phyloP scores from a whole-genome alignment of 2,888 invertebrate genomes.

The Patella ulyssiponensis region DNA sequence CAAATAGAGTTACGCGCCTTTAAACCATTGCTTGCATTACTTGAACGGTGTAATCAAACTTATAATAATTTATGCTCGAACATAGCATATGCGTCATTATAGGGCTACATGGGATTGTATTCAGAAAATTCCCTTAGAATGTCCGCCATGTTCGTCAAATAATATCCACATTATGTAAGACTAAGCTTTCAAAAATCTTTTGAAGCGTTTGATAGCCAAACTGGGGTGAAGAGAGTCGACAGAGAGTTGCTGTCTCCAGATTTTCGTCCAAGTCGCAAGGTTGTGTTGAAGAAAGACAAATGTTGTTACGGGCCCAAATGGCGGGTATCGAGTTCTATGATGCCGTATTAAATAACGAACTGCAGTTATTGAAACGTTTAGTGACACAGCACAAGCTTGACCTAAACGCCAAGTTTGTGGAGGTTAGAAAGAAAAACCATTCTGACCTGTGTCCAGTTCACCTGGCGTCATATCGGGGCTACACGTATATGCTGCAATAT shows the following conservation, averaged over 20 bases:
- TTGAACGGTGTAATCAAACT: neutral
- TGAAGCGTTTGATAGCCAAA: neutral
- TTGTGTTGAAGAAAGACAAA: constrained; percentile 35
- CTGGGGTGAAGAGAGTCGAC: constrained; percentile 22
- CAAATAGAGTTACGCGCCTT: constrained; percentile 1
- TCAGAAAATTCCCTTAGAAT: constrained; percentile 20
- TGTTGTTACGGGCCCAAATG: constrained; percentile 65
- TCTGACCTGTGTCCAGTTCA: constrained; percentile 71
- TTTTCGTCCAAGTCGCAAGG: constrained; percentile 26
- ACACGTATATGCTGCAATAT: constrained; percentile 69
- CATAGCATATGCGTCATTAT: constrained; percentile 7
- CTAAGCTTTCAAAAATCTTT: neutral
- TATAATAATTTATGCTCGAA: constrained; percentile 7
- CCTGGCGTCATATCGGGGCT: constrained; percentile 69
- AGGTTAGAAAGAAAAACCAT: constrained; percentile 71
- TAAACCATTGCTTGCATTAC: constrained; percentile 5
- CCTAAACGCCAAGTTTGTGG: constrained; percentile 69
- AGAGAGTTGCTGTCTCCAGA: constrained; percentile 24
- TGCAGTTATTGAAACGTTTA: constrained; percentile 65
- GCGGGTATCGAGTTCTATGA: constrained; percentile 71
- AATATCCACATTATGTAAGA: neutral
- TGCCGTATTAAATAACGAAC: constrained; percentile 71
- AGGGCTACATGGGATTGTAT: constrained; percentile 26
- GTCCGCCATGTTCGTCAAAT: constrained; percentile 29
- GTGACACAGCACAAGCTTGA: constrained; percentile 71